Conservation (phyloP, 2,113 vertebrate species). For the Ceyx cyanopectus region DNA sequence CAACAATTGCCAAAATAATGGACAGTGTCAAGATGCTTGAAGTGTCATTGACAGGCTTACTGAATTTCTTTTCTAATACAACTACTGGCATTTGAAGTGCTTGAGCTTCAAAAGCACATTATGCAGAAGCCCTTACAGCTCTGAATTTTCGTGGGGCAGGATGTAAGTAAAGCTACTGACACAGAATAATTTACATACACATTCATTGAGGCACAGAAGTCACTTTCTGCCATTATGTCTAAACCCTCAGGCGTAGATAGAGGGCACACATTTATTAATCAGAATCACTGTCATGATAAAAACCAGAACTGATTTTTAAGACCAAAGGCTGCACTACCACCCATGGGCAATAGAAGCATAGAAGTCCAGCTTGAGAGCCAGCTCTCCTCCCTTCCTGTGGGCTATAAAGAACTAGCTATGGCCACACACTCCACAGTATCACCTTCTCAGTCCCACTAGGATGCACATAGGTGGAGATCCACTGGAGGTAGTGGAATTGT, state of each 20-base stretch:
- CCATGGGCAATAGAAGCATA: background rate
- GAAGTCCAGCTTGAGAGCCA: background rate
- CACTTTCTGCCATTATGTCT: background rate
- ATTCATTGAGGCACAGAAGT: conserved; percentile 30
- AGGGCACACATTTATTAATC: background rate
- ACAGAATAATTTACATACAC: background rate
- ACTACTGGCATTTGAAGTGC: background rate
- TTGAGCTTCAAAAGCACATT: background rate
- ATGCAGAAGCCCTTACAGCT: conserved; percentile 10
- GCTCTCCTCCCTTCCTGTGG: background rate
- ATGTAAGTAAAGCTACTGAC: background rate
- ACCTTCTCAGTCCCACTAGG: background rate
- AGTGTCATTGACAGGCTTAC: background rate
- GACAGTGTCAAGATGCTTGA: background rate
- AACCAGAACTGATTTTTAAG: background rate
- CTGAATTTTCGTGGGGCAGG: background rate
- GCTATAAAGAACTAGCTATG: background rate
- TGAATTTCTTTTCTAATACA: background rate
- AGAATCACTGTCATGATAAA: conserved; percentile 12
- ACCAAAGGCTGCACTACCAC: background rate
- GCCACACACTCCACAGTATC: background rate
- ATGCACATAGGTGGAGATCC: background rate
- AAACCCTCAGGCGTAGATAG: background rate
- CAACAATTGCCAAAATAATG: background rate
- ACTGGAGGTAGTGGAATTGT: background rate